Evolutionary conservation across 2,113 vertebrate genomes (phyloP).

Genomic region (Passer montanus): DNA sequence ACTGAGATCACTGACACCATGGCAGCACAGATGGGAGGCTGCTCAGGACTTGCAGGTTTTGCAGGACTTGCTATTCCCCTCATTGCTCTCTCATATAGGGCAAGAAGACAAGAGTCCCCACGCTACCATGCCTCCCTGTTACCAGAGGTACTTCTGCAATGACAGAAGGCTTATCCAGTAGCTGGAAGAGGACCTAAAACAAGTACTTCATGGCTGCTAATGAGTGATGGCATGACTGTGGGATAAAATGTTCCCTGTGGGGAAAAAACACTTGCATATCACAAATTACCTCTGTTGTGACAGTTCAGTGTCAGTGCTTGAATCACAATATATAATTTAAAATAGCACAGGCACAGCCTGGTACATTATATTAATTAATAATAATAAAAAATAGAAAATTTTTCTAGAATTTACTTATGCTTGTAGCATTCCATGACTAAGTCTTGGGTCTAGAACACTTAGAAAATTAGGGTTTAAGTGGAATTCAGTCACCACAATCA

Average conservation of each 20-base stretch:
- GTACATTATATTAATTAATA: background rate
- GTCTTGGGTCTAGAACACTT: background rate
- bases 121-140: background rate
- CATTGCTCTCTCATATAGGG: background rate
- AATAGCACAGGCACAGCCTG: background rate
- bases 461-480: background rate
- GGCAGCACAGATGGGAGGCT: background rate
- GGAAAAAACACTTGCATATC: background rate
- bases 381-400: background rate
- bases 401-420: background rate
- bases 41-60: background rate
- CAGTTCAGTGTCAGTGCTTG: background rate
- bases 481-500: background rate
- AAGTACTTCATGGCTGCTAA: background rate
- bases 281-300: slow-evolving; percentile 11
- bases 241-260: background rate
- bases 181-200: background rate
- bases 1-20: background rate
- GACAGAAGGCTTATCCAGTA: background rate
- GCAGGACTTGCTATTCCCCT: background rate
- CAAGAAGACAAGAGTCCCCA: background rate
- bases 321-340: background rate
- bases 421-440: background rate
- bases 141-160: background rate
- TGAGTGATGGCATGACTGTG: background rate